Base-by-base conservation (phyloP, 2,113 vertebrate species). In the Oryzias woworae region DNA sequence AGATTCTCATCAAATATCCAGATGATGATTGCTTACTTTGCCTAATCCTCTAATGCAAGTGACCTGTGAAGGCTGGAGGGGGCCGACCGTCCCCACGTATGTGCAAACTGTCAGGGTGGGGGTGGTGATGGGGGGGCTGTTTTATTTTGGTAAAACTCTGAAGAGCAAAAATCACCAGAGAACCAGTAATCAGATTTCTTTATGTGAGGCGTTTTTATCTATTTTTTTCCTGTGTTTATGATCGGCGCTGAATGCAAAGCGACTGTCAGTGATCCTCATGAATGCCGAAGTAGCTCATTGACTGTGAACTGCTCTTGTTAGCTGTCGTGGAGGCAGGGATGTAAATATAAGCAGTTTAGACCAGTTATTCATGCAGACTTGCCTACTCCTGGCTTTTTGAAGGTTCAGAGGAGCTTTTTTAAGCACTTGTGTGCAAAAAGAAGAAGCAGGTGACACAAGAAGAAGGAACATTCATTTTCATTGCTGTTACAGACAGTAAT, bases 221-320 rank as follows among this genome's bases (percentile, higher is more conserved):
- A 64, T 49, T 77, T 82, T 82, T 83, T 83, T 78, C 67, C 77
- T 83, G 81, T 85, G 76, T 89, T 87, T 88, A 76, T 90, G 89
- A 91, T 92, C 90, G 89, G 87, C 86, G 84, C 86, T 86, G 85
- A 89, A 92, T 91, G 89, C 91, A 89, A 90, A 90, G 89, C 87
- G 86, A 89, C 90, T 89, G 89, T 86, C 87, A 85, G 90, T 90
- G 89, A 92, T 91, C 87, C 88, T 91, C 87, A 90, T 92, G 90
- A 90, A 91, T 91, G 88, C 87, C 83, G 85, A 89, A 90, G 88
- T 86, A 88, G 87, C 85, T 92, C 90, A 89, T 90, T 92, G 90
- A 90, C 87, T 91, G 87, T 89, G 89, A 90, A 91, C 88, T 89
- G 86, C 84, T 91, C 87, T 92, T 92, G 87, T 91, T 92, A 89